Conservation (phyloP, 2,113 vertebrate species). For the Chlorocebus sabaeus region DNA sequence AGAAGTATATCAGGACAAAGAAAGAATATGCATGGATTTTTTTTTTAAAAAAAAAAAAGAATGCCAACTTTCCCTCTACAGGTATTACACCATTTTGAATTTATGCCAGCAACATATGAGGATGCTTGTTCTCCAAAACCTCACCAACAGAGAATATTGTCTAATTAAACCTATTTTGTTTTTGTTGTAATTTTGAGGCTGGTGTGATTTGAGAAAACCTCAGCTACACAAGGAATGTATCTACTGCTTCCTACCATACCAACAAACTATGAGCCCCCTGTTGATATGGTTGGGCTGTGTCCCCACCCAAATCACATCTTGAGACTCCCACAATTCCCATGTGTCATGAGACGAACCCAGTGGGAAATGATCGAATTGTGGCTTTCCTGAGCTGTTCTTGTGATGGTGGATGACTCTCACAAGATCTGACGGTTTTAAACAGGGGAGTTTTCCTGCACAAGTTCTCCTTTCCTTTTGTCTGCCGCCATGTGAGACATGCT, state of each 20-base stretch:
- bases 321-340: too few relatives aligned
- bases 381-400: too few relatives aligned
- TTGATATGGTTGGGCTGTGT: too few relatives aligned
- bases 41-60: background rate
- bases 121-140: background rate
- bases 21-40: fast-evolving
- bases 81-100: background rate
- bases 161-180: background rate
- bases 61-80: background rate
- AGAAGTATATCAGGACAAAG: background rate
- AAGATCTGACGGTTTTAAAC: too few relatives aligned
- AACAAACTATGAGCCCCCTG: background rate
- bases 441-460: too few relatives aligned
- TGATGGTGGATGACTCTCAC: too few relatives aligned
- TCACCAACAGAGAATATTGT: background rate
- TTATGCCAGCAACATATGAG: background rate
- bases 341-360: too few relatives aligned
- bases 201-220: background rate
- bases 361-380: too few relatives aligned
- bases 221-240: background rate
- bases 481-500: too few relatives aligned
- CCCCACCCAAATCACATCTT: too few relatives aligned
- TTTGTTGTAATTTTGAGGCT: background rate
- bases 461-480: too few relatives aligned
- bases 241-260: background rate